These are phyloP conservation scores for Hyla sarda DNA, from an alignment of 2,113 vertebrate species.

Conservation along the genomic window DNA sequence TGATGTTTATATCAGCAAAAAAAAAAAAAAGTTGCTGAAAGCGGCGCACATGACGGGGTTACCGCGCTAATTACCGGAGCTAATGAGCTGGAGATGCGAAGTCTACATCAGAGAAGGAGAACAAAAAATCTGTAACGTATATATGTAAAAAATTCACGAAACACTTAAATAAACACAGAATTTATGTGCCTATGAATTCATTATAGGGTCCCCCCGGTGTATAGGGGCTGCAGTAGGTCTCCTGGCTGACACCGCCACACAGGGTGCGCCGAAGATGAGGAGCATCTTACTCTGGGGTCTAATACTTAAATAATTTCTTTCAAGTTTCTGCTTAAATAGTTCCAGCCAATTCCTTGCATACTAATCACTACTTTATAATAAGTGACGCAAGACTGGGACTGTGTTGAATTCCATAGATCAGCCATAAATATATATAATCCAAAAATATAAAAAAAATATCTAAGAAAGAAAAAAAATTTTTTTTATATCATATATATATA, in stretches of 20 bases:
- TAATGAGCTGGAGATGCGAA: constrained; percentile 31
- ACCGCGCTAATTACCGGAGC: constrained; percentile 8
- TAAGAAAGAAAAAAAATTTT: no score
- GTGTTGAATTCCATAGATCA: neutral
- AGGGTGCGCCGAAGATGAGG: neutral
- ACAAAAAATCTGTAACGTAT: neutral
- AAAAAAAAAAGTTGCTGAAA: constrained; percentile 46
- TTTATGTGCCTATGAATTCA: constrained; percentile 6
- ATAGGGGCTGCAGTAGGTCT: neutral
- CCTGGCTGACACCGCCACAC: constrained; percentile 8
- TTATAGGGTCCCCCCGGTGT: neutral
- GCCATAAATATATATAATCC: no score
- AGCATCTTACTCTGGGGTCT: neutral
- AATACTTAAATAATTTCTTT: neutral
- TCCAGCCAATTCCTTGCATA: neutral
- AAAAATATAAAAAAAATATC: no score
- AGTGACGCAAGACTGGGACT: neutral
- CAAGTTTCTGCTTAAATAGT: neutral
- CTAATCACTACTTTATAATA: neutral
- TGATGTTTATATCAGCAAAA: constrained; percentile 45
- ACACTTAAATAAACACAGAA: constrained; percentile 25
- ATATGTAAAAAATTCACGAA: neutral
- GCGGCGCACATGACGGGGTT: constrained; percentile 16
- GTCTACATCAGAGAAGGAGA: neutral
- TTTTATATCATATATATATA: no score